Evolutionary conservation across 2,113 vertebrate genomes (phyloP).

Genomic region (Mesocricetus auratus): DNA sequence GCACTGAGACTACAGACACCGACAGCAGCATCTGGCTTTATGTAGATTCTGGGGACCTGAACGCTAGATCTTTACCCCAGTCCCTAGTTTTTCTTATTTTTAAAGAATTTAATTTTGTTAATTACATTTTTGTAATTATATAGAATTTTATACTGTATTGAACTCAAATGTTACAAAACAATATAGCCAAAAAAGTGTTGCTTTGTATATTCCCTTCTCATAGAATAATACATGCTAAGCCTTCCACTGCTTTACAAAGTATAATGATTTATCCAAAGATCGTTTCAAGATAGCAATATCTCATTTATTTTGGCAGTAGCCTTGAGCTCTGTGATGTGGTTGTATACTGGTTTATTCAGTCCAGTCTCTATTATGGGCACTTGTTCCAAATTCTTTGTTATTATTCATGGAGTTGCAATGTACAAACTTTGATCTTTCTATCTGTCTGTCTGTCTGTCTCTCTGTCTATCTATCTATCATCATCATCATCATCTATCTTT

Average conservation of each 20-base stretch:
- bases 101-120: conserved; percentile 24
- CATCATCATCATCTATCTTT: not conserved
- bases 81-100: conserved; percentile 3
- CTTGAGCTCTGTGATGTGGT: not conserved
- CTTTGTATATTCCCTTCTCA: conserved; percentile 35
- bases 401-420: not conserved
- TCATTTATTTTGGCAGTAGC: not conserved
- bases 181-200: not conserved
- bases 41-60: not conserved
- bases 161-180: conserved; percentile 12
- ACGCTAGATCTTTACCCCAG: not conserved
- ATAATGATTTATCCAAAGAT: conserved; percentile 22
- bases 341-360: not conserved
- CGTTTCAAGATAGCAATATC: not conserved
- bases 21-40: not conserved
- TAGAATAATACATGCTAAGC: not conserved
- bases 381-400: not conserved
- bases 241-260: conserved; percentile 10
- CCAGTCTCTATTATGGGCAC: not conserved
- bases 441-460: not conserved
- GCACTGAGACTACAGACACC: not conserved
- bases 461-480: not conserved
- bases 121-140: conserved; percentile 5
- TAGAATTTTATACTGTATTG: not conserved
- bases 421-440: not conserved